These are phyloP conservation scores for Heterohyrax brucei DNA, from an alignment of 2,797 vertebrate genomes.

Conservation along the genomic window DNA sequence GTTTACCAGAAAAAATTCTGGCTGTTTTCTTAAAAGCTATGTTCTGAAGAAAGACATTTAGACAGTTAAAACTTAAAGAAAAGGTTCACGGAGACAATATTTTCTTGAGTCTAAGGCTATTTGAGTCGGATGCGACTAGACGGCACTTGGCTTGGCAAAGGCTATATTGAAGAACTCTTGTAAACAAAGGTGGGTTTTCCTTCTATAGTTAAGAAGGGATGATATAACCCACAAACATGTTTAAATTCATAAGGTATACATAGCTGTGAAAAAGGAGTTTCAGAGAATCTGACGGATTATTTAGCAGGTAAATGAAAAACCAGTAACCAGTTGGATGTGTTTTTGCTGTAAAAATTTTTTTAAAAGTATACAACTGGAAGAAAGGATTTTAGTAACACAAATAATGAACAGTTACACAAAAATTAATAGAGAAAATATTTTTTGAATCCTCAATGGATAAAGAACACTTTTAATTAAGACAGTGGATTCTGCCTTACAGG, in stretches of 20 bases:
- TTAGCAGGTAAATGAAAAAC: neutral
- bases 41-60: constrained; percentile 42
- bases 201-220: neutral
- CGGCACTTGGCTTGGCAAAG: neutral
- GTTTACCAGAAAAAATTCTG: neutral
- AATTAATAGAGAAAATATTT: constrained; percentile 76
- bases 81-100: neutral
- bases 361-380: constrained; percentile 54
- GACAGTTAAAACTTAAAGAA: constrained; percentile 40
- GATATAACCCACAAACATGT: neutral
- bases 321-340: neutral
- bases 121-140: no score
- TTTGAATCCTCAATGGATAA: constrained; percentile 70
- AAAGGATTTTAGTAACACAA: constrained; percentile 77
- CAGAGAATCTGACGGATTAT: neutral
- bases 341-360: neutral
- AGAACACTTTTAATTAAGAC: constrained; percentile 82
- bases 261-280: neutral
- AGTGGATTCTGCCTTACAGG: neutral
- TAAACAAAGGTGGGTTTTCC: neutral
- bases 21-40: neutral
- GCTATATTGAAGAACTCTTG: neutral
- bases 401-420: constrained; percentile 72
- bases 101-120: neutral
- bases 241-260: neutral